Percentiles rank a stretch among this genome's conserved stretches.
These are phyloP conservation scores for Novumbra hubbsi DNA, from an alignment of 2,797 vertebrate genomes.

Conservation along the genomic window DNA sequence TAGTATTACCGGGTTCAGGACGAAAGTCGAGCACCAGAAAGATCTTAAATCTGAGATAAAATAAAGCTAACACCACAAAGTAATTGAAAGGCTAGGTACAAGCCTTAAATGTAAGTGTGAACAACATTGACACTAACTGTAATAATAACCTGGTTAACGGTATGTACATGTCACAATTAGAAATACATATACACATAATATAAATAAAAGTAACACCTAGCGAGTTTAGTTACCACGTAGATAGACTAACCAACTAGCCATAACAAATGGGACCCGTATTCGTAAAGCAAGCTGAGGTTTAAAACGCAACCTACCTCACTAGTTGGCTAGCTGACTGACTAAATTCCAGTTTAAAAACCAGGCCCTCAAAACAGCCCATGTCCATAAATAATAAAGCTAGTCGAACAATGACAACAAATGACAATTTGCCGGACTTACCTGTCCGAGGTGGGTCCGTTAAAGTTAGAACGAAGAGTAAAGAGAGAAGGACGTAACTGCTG, in stretches of 20 bases:
- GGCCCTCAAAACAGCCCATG: not conserved
- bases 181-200: no score
- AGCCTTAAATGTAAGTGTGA: no score
- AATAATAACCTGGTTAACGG: no score
- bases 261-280: not conserved
- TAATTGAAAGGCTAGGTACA: no score
- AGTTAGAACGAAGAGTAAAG: conserved; percentile 88
- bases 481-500: conserved; percentile 88
- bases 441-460: conserved; percentile 90
- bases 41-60: no score
- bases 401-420: conserved; percentile 7
- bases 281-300: not conserved
- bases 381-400: not conserved
- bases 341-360: not conserved
- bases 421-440: conserved; percentile 74
- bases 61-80: no score
- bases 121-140: no score
- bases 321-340: not conserved
- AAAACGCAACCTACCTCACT: not conserved
- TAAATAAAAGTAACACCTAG: not conserved
- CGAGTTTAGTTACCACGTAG: not conserved
- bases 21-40: no score
- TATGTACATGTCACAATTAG: no score
- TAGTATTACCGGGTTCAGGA: no score
- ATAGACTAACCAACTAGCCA: not conserved